A percentile compares a stretch with the other conserved stretches of the same genome.
Conservation (phyloP, 2,113 vertebrate genomes). For the Paramisgurnus dabryanus region DNA sequence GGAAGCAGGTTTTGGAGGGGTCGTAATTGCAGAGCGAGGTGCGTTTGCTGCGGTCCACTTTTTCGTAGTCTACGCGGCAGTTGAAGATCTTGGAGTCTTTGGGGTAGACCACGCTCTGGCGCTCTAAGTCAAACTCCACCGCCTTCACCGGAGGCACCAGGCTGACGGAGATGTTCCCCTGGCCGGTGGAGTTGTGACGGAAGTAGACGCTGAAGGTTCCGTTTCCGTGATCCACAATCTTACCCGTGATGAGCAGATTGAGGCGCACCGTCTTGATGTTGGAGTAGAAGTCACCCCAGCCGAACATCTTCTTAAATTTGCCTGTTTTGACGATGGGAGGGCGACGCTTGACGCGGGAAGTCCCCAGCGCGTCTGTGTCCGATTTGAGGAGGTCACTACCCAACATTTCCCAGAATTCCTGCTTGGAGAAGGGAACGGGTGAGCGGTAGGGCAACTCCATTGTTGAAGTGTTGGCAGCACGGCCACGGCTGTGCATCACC, state of each 20-base stretch:
- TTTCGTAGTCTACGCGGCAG: conserved; percentile 95
- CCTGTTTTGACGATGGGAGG: conserved; percentile 78
- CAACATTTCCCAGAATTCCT: conserved; percentile 83
- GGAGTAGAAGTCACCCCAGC: conserved; percentile 98
- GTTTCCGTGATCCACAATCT: conserved; percentile 97
- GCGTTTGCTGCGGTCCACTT: conserved; percentile 90
- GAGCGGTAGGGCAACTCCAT: conserved; percentile 82
- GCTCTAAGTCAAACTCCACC: conserved; percentile 93
- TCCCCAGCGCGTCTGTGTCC: conserved; percentile 61
- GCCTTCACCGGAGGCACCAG: conserved; percentile 93
- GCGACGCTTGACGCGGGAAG: conserved; percentile 76
- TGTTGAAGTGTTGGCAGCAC: conserved; percentile 76
- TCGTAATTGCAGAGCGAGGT: conserved; percentile 94
- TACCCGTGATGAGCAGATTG: conserved; percentile 95
- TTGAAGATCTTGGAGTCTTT: conserved; percentile 99
- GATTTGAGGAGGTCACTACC: conserved; percentile 76
- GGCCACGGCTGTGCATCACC: conserved; percentile 76
- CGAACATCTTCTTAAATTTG: conserved; percentile 93
- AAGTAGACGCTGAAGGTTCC: conserved; percentile 97
- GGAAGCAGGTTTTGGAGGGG: conserved; percentile 93
- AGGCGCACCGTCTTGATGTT: conserved; percentile 98
- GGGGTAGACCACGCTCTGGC: conserved; percentile 95
- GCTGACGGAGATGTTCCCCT: conserved; percentile 96
- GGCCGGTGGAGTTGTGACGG: conserved; percentile 95
- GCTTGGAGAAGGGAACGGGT: conserved; percentile 75